Conservation (phyloP, 2,888 invertebrate species). For the Ophonus ardosiacus region DNA sequence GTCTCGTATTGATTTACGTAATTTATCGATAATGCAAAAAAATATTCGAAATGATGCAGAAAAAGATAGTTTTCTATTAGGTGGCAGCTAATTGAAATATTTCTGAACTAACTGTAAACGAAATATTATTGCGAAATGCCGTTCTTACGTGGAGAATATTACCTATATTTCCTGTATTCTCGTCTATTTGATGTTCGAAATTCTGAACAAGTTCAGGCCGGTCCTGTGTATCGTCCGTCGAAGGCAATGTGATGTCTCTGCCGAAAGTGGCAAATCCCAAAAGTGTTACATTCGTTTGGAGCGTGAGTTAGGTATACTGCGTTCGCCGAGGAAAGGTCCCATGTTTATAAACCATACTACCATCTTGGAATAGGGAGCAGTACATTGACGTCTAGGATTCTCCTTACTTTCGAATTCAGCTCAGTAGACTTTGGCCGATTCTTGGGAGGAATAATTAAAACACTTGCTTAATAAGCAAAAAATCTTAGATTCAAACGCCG, state of each 20-base stretch:
- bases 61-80: neutral
- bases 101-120: no score
- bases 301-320: slow-evolving; percentile 22
- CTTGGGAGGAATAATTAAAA: neutral
- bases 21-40: no score
- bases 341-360: slow-evolving; percentile 68
- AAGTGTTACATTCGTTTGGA: slow-evolving; percentile 49
- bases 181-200: neutral
- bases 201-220: neutral
- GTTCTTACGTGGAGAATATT: neutral
- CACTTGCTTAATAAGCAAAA: neutral
- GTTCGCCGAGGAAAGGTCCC: slow-evolving; percentile 48
- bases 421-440: neutral
- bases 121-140: no score
- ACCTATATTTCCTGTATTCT: neutral
- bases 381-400: slow-evolving; percentile 2
- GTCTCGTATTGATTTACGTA: neutral
- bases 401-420: neutral
- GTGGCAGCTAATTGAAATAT: neutral
- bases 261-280: slow-evolving; percentile 62
- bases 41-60: no score
- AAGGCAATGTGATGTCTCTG: slow-evolving; percentile 36
- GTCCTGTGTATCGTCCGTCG: slow-evolving; percentile 30
- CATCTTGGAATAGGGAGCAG: neutral
- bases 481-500: no score